Percentiles rank a stretch among this genome's conserved stretches.
Evolutionary conservation across 2,113 vertebrate species (phyloP).

Genomic region (Girardinichthys multiradiatus): DNA sequence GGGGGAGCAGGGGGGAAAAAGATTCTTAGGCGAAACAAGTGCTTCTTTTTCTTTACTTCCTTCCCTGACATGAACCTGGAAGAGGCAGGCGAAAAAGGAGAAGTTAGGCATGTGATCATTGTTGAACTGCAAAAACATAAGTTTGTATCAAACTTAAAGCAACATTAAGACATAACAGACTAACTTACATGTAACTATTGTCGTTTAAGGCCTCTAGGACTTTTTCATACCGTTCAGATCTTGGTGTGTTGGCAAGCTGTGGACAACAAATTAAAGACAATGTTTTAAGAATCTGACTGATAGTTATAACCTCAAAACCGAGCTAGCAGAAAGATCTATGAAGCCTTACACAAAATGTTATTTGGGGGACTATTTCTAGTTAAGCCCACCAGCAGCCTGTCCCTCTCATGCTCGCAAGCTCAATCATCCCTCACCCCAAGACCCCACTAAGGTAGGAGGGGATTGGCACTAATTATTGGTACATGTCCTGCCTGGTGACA

Average conservation of each 20-base stretch:
- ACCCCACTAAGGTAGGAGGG: too few relatives aligned
- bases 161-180: background rate
- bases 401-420: too few relatives aligned
- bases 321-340: too few relatives aligned
- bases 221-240: slow-evolving; percentile 89
- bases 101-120: background rate
- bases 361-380: too few relatives aligned
- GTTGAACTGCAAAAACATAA: background rate
- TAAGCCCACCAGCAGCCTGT: too few relatives aligned
- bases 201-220: slow-evolving; percentile 93
- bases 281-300: background rate
- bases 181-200: slow-evolving; percentile 93
- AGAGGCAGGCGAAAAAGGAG: background rate
- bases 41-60: slow-evolving; percentile 99
- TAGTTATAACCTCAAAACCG: too few relatives aligned
- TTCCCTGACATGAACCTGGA: slow-evolving; percentile 98
- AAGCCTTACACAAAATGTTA: too few relatives aligned
- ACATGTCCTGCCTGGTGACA: too few relatives aligned
- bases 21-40: slow-evolving; percentile 96
- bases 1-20: slow-evolving; percentile 93
- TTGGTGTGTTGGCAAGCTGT: slow-evolving; percentile 91
- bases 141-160: background rate
- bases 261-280: background rate
- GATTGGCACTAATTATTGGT: too few relatives aligned
- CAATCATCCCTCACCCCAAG: too few relatives aligned